Base-by-base conservation (phyloP, 92 coral and sea anemone genomes). In the Zoanthus sociatus region DNA sequence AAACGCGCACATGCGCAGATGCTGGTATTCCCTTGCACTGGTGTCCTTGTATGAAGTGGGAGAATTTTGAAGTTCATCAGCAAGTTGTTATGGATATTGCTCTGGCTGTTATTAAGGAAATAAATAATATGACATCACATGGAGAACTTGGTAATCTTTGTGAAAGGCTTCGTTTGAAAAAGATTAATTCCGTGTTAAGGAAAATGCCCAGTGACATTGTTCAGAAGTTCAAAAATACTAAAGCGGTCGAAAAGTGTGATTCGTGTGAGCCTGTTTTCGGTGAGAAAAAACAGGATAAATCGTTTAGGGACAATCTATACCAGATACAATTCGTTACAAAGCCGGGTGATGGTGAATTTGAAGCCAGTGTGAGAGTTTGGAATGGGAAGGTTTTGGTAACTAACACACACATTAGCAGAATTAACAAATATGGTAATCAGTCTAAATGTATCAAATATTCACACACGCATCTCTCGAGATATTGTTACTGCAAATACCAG, bases 11-110 rank as follows among this genome's bases (percentile, higher is more conserved):
- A 17, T 96, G 98, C 68, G 78, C 86, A 1, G 86, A 67, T 7
- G 92, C 96, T 5, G 98, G 98, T 20, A 92, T 95, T 16, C 92
- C 93, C 12, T 90, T 90, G 9, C 98, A 96, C 68, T 96, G 97
- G 95, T 96, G 98, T 50, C 98, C 98, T 31, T 96, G 98, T 70
- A 87, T 96, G 78, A 79, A 94, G 54, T 96, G 96, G 94, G 96
- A 92, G 47, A 77, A 78, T 12, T 92, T 96, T 11, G 87, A 92
- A 26, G 75, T 86, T 7, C 75, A 84, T 12, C 92, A 95, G 63
- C 83, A 74, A 10, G 79, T 89, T 1, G 89, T 96, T 0, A 69
- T 83, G 32, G 90, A 87, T 31, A 87, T 92, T 6, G 95, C 92
- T 6, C 58, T 18, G 21, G 88, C 88, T 14, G 91, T 95, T 6